Percentiles rank a stretch among this genome's conserved stretches.
phyloP scores from a whole-genome alignment of 2,888 invertebrate species.

The Coenonympha arcania region DNA sequence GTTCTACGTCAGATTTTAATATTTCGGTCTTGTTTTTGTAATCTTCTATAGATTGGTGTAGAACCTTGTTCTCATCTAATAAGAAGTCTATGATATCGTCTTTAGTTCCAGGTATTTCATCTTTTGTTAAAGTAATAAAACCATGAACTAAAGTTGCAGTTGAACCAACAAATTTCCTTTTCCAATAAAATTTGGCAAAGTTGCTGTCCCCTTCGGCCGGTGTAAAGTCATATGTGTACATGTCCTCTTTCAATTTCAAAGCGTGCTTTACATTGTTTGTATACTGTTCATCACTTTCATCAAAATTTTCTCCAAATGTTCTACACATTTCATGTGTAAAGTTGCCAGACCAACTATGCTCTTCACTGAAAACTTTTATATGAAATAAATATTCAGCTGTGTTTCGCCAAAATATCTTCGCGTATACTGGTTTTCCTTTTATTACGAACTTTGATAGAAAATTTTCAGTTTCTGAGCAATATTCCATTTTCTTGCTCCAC shows the following conservation, averaged over 20 bases:
- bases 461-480: background rate
- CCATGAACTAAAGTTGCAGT: constrained; percentile 40
- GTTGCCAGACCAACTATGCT: constrained; percentile 46
- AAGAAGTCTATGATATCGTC: constrained; percentile 45
- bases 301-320: constrained; percentile 34
- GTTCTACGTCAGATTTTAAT: constrained; percentile 36
- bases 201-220: constrained; percentile 24
- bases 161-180: constrained; percentile 39
- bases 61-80: constrained; percentile 41
- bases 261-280: constrained; percentile 35
- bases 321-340: constrained; percentile 42
- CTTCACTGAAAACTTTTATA: constrained; percentile 44
- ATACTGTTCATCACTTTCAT: constrained; percentile 43
- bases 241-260: constrained; percentile 29
- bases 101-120: constrained; percentile 32
- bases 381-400: constrained; percentile 42
- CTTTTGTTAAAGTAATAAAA: constrained; percentile 36
- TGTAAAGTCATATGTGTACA: constrained; percentile 37
- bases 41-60: constrained; percentile 30
- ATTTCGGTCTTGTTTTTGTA: constrained; percentile 30
- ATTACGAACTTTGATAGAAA: constrained; percentile 39
- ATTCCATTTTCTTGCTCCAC: constrained; percentile 15
- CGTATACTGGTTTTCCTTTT: constrained; percentile 35
- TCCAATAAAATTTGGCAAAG: constrained; percentile 47
- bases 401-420: constrained; percentile 45